phyloP scores from a whole-genome alignment of 1,140 invertebrate species.

The Oreohelix idahoensis region DNA sequence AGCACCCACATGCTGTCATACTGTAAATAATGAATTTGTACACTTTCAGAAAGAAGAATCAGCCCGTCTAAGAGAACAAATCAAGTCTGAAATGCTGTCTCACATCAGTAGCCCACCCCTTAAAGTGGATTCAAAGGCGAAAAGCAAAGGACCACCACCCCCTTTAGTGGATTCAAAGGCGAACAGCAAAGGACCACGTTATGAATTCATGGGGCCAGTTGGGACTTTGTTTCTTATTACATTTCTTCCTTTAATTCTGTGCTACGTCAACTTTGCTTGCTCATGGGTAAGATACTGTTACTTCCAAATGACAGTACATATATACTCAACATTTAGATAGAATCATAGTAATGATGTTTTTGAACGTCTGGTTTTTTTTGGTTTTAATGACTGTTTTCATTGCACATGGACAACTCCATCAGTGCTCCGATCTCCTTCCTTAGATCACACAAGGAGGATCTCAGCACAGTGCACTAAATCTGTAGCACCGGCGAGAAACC shows the following conservation, averaged over 20 bases:
- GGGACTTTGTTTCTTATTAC: conserved; percentile 64
- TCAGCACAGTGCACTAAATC: too few relatives aligned
- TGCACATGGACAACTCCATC: too few relatives aligned
- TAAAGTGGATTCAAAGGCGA: conserved; percentile 42
- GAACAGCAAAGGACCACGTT: conserved; percentile 36
- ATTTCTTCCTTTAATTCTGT: conserved; percentile 58
- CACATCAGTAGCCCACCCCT: conserved; percentile 42
- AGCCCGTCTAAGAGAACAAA: conserved; percentile 31
- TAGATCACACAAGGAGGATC: too few relatives aligned
- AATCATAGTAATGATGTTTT: too few relatives aligned
- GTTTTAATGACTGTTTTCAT: too few relatives aligned
- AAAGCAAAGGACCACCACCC: conserved; percentile 37
- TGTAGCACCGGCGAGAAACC: too few relatives aligned
- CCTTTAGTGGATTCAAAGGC: conserved; percentile 41
- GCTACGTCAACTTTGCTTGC: conserved; percentile 62
- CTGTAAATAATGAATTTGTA: conserved; percentile 18
- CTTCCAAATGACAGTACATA: neutral
- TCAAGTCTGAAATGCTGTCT: conserved; percentile 36
- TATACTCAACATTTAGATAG: too few relatives aligned
- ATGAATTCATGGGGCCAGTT: conserved; percentile 67
- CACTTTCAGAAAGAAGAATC: conserved; percentile 39
- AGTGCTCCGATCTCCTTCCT: too few relatives aligned
- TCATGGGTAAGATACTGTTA: conserved; percentile 53
- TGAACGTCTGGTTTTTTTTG: too few relatives aligned
- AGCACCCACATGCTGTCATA: too few relatives aligned